Evolutionary conservation across 1,140 invertebrate species (phyloP), one percentile per base, ranked within the genome.

Genomic region (Brachionus angularis): DNA sequence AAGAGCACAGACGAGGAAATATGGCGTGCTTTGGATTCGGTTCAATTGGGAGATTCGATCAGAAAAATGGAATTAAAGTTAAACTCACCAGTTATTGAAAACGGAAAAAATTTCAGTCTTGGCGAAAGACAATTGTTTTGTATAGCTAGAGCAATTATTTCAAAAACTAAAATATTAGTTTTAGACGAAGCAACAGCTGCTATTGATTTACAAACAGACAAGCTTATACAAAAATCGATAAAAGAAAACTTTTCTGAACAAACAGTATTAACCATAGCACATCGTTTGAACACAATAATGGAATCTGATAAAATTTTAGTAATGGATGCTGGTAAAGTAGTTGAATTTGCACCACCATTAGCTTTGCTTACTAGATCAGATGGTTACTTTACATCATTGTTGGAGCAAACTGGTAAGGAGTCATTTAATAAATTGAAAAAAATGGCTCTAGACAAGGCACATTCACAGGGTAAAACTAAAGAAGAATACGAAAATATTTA

Each of bases 281-380:
- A 83, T 72, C 67, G 81, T 42, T 73, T 83, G 0, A 81, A 83
- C 73, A 84, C 82, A 29, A 82, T 83, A 27, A 78, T 84, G 75
- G 81, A 84, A 25, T 25, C 18, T 23, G 23, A 21, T 5, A 53
- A 86, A 76, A 84, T 90, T 39, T 78, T 91, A 61, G 89, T 93
- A 7, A 79, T 93, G 71, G 88, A 91, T 44, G 84, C 84, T 53
- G 91, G 91, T 0, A 79, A 81, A 44, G 83, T 91, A 21, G 85
- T 87, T 14, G 91, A 94, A 80, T 88, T 91, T 76, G 89, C 89
- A 64, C 83, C 86, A 49, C 91, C 91, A 0, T 82, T 85, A 73
- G 81, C 84, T 58, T 82, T 94, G 39, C 82, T 90, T 8, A 76
- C 10, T 3, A 8, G 39, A 42, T 3, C 10, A 42, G 39, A 42